These are phyloP conservation scores for Panonychus citri DNA, from an alignment of 1,140 invertebrate species.

Conservation along the genomic window DNA sequence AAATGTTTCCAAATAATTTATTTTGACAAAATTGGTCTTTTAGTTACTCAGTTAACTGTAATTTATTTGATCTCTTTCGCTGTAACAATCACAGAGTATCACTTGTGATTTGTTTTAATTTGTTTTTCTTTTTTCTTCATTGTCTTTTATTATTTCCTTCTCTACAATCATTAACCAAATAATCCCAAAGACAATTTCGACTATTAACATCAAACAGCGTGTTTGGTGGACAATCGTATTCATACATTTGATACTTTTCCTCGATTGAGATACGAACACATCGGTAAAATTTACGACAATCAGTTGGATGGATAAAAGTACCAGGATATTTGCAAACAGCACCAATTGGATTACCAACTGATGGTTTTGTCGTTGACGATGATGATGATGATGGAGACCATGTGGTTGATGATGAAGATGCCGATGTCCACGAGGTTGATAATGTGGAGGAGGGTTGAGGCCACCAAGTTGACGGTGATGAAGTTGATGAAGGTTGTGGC, in stretches of 20 bases:
- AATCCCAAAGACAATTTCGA: slow-evolving; percentile 7
- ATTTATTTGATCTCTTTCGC: too few species aligned
- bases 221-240: slow-evolving; percentile 4
- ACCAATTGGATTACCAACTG: neutral
- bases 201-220: slow-evolving; percentile 8
- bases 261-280: slow-evolving; percentile 2
- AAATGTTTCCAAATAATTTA: too few species aligned
- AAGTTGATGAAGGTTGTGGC: neutral
- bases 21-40: too few species aligned
- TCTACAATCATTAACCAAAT: slow-evolving; percentile 4
- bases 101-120: too few species aligned
- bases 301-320: slow-evolving; percentile 4
- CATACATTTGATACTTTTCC: slow-evolving; percentile 3
- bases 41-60: too few species aligned
- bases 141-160: too few species aligned
- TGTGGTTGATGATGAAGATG: neutral
- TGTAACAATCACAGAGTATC: too few species aligned
- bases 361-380: neutral
- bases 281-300: slow-evolving; percentile 8
- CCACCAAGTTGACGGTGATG: neutral
- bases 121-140: too few species aligned
- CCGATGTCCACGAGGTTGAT: neutral
- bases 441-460: neutral
- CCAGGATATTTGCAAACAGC: slow-evolving; percentile 1
- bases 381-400: neutral